These are phyloP conservation scores for Aphrophora alni DNA, from an alignment of 2,888 invertebrate species.

Conservation along the genomic window DNA sequence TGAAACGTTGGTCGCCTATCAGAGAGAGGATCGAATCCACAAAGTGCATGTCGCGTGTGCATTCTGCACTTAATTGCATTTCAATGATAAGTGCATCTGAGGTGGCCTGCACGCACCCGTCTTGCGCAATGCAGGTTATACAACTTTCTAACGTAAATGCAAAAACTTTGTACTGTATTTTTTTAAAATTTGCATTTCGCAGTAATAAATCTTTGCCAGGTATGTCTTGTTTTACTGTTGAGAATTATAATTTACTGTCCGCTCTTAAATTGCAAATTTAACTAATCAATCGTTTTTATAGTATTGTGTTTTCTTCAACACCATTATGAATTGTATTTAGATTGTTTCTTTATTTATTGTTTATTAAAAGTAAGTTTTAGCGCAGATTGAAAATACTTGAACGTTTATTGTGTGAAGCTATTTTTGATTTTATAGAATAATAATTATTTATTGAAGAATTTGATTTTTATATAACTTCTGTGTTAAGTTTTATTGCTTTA, in stretches of 20 bases:
- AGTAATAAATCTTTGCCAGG: background rate
- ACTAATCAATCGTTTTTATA: background rate
- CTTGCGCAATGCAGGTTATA: background rate
- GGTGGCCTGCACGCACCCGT: background rate
- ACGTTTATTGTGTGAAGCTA: too few species aligned
- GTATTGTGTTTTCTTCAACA: background rate
- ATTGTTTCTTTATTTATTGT: background rate
- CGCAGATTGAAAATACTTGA: background rate
- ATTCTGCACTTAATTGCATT: background rate
- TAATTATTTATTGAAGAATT: too few species aligned
- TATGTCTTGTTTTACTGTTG: background rate
- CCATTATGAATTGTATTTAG: background rate
- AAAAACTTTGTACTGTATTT: background rate
- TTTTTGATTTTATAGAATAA: too few species aligned
- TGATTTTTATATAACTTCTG: too few species aligned
- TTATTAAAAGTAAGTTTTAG: background rate
- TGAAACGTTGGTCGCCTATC: background rate
- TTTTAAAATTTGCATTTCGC: background rate
- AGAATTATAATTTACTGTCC: background rate
- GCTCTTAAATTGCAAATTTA: background rate
- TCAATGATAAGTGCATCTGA: background rate
- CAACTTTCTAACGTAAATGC: background rate
- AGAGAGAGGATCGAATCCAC: background rate
- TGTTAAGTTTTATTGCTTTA: too few species aligned
- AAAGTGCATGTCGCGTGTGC: background rate